Percentiles rank a stretch among this genome's conserved stretches.
phyloP scores from a whole-genome alignment of 2,888 invertebrate genomes.

The Philhelius pedissequus region DNA sequence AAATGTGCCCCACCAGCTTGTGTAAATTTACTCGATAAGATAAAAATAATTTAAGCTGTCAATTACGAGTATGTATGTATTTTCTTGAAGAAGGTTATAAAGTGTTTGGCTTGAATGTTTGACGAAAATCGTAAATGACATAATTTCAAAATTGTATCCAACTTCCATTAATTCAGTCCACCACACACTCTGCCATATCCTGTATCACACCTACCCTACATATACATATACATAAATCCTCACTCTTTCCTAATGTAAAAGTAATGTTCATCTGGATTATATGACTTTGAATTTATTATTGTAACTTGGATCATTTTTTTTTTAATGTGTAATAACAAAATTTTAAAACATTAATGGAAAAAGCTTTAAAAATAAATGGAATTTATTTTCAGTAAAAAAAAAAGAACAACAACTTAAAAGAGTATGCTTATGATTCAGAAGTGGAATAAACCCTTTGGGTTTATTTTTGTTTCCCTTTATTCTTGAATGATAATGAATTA shows the following conservation, averaged over 20 bases:
- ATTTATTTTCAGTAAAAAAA: neutral
- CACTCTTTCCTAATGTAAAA: neutral
- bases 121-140: neutral
- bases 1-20: neutral
- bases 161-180: neutral
- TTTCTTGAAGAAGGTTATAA: neutral
- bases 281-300: neutral
- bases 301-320: neutral
- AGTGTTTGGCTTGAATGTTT: neutral
- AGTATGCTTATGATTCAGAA: neutral
- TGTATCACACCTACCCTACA: too few relatives aligned
- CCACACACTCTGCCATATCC: neutral
- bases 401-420: neutral
- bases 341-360: neutral
- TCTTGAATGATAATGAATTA: too few relatives aligned
- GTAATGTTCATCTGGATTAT: neutral
- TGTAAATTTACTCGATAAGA: neutral
- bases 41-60: conserved; percentile 1
- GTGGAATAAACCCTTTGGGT: neutral
- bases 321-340: neutral
- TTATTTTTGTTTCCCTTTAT: neutral
- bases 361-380: neutral
- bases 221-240: too few relatives aligned
- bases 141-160: neutral
- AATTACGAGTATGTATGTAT: neutral